Percentiles rank a stretch among this genome's conserved stretches.
Evolutionary conservation across 2,113 vertebrate species (phyloP).

Genomic region (Cynocephalus volans): DNA sequence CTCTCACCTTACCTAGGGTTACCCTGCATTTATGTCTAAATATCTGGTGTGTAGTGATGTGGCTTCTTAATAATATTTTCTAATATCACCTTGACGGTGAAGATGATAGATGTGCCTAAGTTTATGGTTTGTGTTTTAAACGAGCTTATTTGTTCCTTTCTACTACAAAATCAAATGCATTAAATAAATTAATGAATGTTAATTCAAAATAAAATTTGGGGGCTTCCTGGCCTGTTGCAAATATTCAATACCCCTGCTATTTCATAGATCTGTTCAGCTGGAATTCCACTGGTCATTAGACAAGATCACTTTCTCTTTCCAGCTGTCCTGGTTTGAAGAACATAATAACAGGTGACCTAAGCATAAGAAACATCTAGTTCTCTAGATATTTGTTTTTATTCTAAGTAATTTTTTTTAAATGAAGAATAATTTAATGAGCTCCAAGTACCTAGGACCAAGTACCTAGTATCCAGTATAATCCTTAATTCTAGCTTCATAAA

Average conservation of each 20-base stretch:
- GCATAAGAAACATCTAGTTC: not conserved
- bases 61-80: not conserved
- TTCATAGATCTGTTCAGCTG: not conserved
- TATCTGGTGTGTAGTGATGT: no score
- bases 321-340: not conserved
- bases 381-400: not conserved
- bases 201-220: not conserved
- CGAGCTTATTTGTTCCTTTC: not conserved
- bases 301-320: not conserved
- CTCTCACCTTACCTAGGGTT: not conserved
- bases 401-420: not conserved
- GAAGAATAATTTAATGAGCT: not conserved
- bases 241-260: not conserved
- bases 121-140: not conserved
- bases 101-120: not conserved
- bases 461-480: not conserved
- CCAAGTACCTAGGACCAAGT: not conserved
- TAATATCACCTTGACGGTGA: not conserved
- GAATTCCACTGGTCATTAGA: not conserved
- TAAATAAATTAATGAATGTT: not conserved
- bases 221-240: not conserved
- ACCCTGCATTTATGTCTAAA: not conserved
- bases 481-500: not conserved
- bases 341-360: not conserved
- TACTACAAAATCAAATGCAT: not conserved